Conservation (phyloP, 2,888 invertebrate genomes). For the Liopterus haemorrhoidalis region DNA sequence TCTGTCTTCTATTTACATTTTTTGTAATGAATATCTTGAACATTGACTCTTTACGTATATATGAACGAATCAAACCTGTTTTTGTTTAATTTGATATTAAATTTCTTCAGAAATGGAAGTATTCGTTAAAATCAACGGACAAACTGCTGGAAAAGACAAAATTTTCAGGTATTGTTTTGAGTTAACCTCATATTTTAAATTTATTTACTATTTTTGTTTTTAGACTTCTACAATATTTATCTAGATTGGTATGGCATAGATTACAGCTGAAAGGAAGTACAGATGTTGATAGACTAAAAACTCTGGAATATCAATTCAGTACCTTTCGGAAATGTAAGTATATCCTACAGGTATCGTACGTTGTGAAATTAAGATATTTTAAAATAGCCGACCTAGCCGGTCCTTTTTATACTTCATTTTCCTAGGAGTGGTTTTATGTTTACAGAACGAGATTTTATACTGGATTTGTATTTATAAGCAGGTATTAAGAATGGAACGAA, state of each 20-base stretch:
- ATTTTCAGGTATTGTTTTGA: slow-evolving; percentile 49
- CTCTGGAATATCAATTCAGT: slow-evolving; percentile 74
- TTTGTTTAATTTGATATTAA: background rate
- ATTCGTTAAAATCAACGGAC: slow-evolving; percentile 46
- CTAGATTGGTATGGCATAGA: slow-evolving; percentile 73
- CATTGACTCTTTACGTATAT: slow-evolving; percentile 14
- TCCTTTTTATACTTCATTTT: no score
- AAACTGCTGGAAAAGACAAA: slow-evolving; percentile 50
- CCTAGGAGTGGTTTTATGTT: no score
- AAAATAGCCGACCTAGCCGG: no score
- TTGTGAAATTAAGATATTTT: background rate
- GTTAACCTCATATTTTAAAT: no score
- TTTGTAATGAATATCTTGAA: slow-evolving; percentile 17
- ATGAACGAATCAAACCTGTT: no score
- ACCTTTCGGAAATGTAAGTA: slow-evolving; percentile 78
- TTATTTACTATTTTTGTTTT: slow-evolving; percentile 34
- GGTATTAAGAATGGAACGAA: no score
- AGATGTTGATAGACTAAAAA: slow-evolving; percentile 68
- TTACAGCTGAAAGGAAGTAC: slow-evolving; percentile 59
- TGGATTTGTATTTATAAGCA: no score
- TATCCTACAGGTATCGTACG: background rate
- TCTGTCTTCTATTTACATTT: slow-evolving; percentile 6
- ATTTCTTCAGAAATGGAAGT: slow-evolving; percentile 42
- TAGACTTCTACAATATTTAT: slow-evolving; percentile 77
- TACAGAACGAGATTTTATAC: no score